Conservation (phyloP, 2,797 vertebrate genomes). For the Sebastes dallii region DNA sequence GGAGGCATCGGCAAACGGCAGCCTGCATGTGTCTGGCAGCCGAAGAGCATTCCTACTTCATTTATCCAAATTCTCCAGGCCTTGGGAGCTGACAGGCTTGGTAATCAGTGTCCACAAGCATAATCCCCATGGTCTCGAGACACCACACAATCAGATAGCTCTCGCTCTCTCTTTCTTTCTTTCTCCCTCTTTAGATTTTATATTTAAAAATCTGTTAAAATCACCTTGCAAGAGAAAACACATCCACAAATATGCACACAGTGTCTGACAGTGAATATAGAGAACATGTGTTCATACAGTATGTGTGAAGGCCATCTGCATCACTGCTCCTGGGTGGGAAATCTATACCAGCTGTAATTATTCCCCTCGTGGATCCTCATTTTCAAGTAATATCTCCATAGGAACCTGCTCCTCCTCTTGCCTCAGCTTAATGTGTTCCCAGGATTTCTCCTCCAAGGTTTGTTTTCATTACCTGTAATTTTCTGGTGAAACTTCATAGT, state of each 20-base stretch:
- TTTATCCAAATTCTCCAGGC: conserved; percentile 78
- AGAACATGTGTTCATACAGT: conserved; percentile 55
- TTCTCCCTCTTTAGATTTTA: conserved; percentile 2
- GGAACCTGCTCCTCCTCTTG: conserved; percentile 36
- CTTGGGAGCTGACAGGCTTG: conserved; percentile 76
- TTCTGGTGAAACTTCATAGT: background rate
- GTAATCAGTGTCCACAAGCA: conserved; percentile 78
- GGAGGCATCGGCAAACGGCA: conserved; percentile 73
- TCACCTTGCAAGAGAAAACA: conserved; percentile 41
- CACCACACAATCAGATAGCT: conserved; percentile 57
- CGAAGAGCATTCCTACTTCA: conserved; percentile 70
- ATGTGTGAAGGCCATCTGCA: conserved; percentile 75
- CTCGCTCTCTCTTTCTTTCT: background rate
- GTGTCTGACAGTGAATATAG: conserved; percentile 41
- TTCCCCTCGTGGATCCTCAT: conserved; percentile 64
- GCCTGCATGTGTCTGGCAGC: conserved; percentile 72
- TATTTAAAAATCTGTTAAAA: conserved; percentile 41
- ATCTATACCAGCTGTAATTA: conserved; percentile 66
- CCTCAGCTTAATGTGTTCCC: conserved; percentile 39
- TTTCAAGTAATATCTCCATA: conserved; percentile 66
- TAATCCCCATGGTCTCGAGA: conserved; percentile 73
- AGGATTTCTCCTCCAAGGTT: conserved; percentile 35
- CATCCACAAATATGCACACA: conserved; percentile 45
- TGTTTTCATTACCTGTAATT: conserved; percentile 58
- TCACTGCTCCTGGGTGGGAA: conserved; percentile 57